Evolutionary conservation across 2,797 vertebrate genomes (phyloP).

Genomic region (Sebastes hopkinsi): DNA sequence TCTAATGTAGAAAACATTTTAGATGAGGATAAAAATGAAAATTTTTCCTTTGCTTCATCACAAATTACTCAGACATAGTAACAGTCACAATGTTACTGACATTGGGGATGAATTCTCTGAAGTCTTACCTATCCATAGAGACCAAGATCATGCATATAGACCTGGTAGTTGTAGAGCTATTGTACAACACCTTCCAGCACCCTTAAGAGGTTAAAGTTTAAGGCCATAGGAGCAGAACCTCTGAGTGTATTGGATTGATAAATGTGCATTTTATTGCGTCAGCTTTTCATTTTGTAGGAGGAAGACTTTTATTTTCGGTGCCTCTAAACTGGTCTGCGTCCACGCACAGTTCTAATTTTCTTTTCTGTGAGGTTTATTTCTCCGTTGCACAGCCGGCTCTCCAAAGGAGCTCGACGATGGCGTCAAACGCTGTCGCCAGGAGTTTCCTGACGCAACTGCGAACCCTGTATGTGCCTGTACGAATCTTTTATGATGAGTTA

Average conservation of each 20-base stretch:
- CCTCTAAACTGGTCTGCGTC: neutral
- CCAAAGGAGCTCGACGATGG: neutral
- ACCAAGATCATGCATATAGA: too few species aligned
- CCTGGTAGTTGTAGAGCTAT: too few species aligned
- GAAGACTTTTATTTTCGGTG: neutral
- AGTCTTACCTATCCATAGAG: too few species aligned
- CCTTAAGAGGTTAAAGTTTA: too few species aligned
- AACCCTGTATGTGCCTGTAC: neutral
- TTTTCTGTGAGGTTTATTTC: neutral
- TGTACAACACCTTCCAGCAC: too few species aligned
- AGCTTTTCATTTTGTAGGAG: neutral
- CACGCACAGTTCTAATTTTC: neutral
- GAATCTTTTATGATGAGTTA: constrained; percentile 1
- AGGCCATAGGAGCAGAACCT: too few species aligned
- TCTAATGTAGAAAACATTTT: too few species aligned
- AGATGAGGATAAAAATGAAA: too few species aligned
- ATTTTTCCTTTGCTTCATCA: too few species aligned
- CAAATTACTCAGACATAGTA: too few species aligned
- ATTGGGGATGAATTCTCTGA: too few species aligned
- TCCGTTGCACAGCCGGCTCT: neutral
- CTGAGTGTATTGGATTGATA: neutral
- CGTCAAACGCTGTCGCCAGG: neutral
- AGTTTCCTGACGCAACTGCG: constrained; percentile 3
- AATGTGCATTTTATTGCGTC: neutral
- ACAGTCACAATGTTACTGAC: too few species aligned